Base-by-base conservation (phyloP, 2,113 vertebrate species). In the Aviceda subcristata region DNA sequence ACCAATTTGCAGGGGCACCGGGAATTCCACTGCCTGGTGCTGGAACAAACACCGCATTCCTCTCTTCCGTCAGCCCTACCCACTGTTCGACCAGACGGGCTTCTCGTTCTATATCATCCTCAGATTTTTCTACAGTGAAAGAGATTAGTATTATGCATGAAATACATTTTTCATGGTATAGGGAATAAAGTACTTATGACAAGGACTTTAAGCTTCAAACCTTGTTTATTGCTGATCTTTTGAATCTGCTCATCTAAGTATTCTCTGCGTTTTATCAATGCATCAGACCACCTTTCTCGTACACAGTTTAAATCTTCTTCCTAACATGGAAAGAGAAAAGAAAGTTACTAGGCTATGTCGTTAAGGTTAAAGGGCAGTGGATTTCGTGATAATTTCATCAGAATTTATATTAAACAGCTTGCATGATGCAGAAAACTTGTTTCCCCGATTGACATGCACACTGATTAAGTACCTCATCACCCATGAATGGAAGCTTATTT, bases 171-270 rank as follows among this genome's bases (percentile, higher is more conserved):
- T n/a, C 3, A 1, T 32, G 59, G 18, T 18, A 45, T 3, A 59
- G 26, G 16, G 16, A 36, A 55, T 18, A 43, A 72, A 68, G 11
- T 43, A 34, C 11, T 72, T n/a, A 24, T 2, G 14, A 66, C 2
- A 32, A 22, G 48, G 45, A 53, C 36, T 85, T 92, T 6, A 86
- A 85, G 43, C 19, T 67, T 56, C 63, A 89, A 88, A 99, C 99
- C 99, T 92, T 98, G 98, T 87, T 99, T 99, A 97, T 99, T 99
- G 97, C 99, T 99, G 97, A 99, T 99, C 97, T 99, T 99, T 95
- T 99, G 99, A 94, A 99, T 99, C 97, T 99, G 99, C 67, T 99
- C 99, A 50, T 99, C 99, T 64, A 99, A 98, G 92, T 99, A 99
- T 83, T 99, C 99, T 83, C 99, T 98, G 8, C 99, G 99, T 97